Evolutionary conservation across 2,888 invertebrate genomes (phyloP).

Genomic region (Brachynemurus nebulosus): DNA sequence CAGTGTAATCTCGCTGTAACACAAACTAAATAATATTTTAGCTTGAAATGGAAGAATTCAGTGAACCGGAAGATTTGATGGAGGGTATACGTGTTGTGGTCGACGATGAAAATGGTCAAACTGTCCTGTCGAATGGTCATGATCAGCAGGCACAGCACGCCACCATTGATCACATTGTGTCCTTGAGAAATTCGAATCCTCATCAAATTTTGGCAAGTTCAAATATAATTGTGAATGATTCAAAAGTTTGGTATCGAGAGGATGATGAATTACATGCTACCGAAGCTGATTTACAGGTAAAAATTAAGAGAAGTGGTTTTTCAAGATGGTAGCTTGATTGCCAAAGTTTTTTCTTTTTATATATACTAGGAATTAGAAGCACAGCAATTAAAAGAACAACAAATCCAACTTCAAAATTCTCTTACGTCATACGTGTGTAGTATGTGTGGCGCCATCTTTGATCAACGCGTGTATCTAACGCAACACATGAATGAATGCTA

Average conservation of each 20-base stretch:
- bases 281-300: conserved; percentile 31
- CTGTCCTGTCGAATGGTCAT: conserved; percentile 1
- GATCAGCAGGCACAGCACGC: neutral
- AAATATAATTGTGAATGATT: conserved; percentile 1
- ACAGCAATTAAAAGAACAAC: conserved; percentile 5
- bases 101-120: conserved; percentile 32
- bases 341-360: neutral
- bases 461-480: neutral
- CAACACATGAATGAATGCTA: conserved; percentile 5
- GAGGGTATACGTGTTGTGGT: conserved; percentile 71
- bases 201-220: neutral
- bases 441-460: conserved; percentile 5
- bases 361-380: conserved; percentile 4
- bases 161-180: neutral
- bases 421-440: neutral
- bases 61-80: conserved; percentile 76
- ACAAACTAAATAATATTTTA: conserved; percentile 28
- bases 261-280: conserved; percentile 33
- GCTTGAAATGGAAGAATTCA: conserved; percentile 60
- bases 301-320: neutral
- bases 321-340: neutral
- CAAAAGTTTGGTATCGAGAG: conserved; percentile 27
- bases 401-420: conserved; percentile 1
- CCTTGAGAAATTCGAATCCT: neutral
- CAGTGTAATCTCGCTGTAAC: too few species aligned